Conservation (phyloP, 2,888 invertebrate species). For the Acronicta leporina region DNA sequence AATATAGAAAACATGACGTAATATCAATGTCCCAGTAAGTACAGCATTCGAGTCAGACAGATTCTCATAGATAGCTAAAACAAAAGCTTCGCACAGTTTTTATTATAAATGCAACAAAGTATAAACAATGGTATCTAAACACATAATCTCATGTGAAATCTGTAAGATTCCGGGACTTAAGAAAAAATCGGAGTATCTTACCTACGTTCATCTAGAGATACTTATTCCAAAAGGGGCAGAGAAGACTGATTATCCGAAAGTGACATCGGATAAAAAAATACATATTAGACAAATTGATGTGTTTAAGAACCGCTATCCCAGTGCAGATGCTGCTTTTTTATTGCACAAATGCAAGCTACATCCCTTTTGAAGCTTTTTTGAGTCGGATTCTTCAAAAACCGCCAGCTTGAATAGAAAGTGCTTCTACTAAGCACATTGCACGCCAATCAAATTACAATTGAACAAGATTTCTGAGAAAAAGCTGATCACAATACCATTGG, state of each 20-base stretch:
- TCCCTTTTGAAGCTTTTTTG: no score
- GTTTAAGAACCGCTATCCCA: no score
- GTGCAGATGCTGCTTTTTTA: no score
- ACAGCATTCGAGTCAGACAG: constrained; percentile 16
- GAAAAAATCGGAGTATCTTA: constrained; percentile 15
- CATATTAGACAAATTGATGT: no score
- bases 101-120: constrained; percentile 34
- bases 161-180: constrained; percentile 34
- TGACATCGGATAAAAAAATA: no score
- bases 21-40: constrained; percentile 26
- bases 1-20: background rate
- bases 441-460: constrained; percentile 15
- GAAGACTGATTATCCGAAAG: no score
- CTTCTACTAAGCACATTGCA: constrained; percentile 3
- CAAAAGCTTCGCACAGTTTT: constrained; percentile 52
- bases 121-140: constrained; percentile 44
- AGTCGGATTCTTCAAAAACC: constrained; percentile 1
- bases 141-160: constrained; percentile 60
- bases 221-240: no score
- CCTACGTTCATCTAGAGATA: no score
- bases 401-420: background rate
- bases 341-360: no score
- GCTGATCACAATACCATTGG: constrained; percentile 11
- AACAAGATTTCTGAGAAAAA: constrained; percentile 28
- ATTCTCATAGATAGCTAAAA: constrained; percentile 16